Percentiles rank a stretch among this genome's conserved stretches.
phyloP scores from a whole-genome alignment of 2,113 vertebrate genomes.

The Xyliphius kryptos region DNA sequence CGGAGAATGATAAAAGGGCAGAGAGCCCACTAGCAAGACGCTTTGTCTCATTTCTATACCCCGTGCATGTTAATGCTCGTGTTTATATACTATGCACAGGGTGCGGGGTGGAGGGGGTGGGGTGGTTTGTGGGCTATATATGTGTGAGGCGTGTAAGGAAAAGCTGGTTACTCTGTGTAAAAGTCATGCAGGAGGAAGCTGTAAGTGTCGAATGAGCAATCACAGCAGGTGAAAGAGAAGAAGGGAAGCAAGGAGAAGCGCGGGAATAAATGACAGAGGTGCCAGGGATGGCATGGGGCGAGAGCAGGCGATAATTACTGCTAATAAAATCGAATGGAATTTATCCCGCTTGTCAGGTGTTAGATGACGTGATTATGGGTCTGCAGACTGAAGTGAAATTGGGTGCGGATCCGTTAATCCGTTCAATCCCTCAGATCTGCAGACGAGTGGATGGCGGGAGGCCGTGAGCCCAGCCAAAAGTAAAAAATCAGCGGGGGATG shows the following conservation, averaged over 20 bases:
- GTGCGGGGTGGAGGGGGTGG: too few relatives aligned
- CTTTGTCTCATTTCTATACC: slow-evolving; percentile 11
- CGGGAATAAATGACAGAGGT: slow-evolving; percentile 34
- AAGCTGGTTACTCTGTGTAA: slow-evolving; percentile 26
- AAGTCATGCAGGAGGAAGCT: slow-evolving; percentile 36
- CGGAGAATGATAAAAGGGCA: slow-evolving; percentile 40
- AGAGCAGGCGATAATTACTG: slow-evolving; percentile 65
- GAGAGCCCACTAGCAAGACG: slow-evolving; percentile 8
- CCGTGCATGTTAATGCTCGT: too few relatives aligned
- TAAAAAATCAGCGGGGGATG: slow-evolving; percentile 6
- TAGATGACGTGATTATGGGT: slow-evolving; percentile 67
- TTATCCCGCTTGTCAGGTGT: slow-evolving; percentile 66
- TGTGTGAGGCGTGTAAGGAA: slow-evolving; percentile 24
- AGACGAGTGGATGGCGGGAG: slow-evolving; percentile 24
- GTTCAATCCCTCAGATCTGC: slow-evolving; percentile 38
- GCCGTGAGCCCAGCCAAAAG: slow-evolving; percentile 20
- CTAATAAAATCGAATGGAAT: slow-evolving; percentile 73
- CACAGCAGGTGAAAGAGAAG: slow-evolving; percentile 25
- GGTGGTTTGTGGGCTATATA: too few relatives aligned
- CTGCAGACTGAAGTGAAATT: slow-evolving; percentile 58
- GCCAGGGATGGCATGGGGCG: slow-evolving; percentile 52
- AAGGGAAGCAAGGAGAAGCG: slow-evolving; percentile 6
- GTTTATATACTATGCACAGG: too few relatives aligned
- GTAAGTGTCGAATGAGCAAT: slow-evolving; percentile 34
- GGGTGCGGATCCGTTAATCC: slow-evolving; percentile 71